Percentiles rank a stretch among this genome's conserved stretches.
Conservation (phyloP, 2,888 invertebrate species). For the Imbricaverruca yamaguchii region DNA sequence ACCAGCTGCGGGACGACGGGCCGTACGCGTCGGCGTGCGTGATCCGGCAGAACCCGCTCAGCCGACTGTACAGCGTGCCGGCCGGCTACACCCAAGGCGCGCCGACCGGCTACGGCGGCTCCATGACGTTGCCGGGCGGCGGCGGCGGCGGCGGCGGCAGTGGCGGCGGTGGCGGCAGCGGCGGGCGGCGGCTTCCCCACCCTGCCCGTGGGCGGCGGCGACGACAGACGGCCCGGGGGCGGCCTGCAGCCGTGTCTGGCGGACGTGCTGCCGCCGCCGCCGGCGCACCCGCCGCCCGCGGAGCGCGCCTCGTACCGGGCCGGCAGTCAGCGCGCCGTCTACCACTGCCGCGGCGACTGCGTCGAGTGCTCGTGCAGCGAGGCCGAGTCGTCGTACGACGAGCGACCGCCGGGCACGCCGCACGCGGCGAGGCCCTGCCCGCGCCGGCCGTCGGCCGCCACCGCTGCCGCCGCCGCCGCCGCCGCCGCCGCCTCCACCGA, state of each 20-base stretch:
- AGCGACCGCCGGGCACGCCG: neutral
- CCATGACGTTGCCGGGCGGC: neutral
- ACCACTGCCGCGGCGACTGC: neutral
- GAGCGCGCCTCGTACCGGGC: neutral
- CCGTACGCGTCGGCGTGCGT: conserved; percentile 20
- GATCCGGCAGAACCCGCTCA: conserved; percentile 2
- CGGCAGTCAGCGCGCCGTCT: neutral
- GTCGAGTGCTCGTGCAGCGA: conserved; percentile 16
- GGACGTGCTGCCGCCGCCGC: conserved; percentile 9
- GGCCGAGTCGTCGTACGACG: neutral
- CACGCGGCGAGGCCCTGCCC: neutral
- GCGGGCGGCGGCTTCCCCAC: conserved; percentile 1
- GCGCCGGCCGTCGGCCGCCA: neutral
- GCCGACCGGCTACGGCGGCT: conserved; percentile 2
- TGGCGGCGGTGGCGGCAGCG: neutral
- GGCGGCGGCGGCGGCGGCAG: neutral
- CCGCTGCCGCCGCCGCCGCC: too few relatives aligned
- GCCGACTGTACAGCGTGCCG: neutral
- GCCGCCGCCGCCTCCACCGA: too few relatives aligned
- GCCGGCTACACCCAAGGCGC: neutral
- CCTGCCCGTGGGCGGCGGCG: neutral
- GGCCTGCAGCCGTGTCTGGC: neutral
- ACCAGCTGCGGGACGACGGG: neutral
- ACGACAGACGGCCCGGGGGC: neutral
- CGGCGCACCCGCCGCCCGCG: neutral